These are phyloP conservation scores for Corapipo altera DNA, from an alignment of 2,113 vertebrate genomes.

Conservation along the genomic window DNA sequence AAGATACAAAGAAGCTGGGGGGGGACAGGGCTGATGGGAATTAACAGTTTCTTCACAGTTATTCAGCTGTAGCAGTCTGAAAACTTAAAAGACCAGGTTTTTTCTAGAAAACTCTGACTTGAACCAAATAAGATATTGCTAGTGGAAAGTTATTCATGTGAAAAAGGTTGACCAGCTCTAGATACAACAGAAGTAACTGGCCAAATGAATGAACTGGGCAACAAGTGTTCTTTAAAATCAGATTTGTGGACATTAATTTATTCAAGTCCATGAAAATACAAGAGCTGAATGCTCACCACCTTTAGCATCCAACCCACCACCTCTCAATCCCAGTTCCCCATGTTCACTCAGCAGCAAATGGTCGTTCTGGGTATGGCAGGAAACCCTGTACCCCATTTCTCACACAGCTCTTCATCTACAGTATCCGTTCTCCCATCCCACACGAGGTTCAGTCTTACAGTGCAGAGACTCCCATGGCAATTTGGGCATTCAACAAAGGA, in stretches of 20 bases:
- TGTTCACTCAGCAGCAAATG: fast-evolving
- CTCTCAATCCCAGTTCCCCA: neutral
- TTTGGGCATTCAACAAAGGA: neutral
- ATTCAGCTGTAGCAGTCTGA: neutral
- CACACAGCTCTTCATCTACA: neutral
- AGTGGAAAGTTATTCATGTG: neutral
- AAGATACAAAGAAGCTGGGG: neutral
- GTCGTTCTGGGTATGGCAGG: fast-evolving
- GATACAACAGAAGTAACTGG: neutral
- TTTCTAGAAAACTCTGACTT: neutral
- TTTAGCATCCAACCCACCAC: neutral
- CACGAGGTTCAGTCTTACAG: fast-evolving
- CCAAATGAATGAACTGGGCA: neutral
- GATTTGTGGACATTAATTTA: neutral
- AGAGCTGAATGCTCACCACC: neutral
- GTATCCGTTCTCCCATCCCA: neutral
- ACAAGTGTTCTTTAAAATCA: neutral
- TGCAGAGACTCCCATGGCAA: fast-evolving
- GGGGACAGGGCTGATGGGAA: fast-evolving
- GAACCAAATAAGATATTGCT: neutral
- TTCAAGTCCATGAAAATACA: neutral
- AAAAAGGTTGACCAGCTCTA: neutral
- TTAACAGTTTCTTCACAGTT: neutral
- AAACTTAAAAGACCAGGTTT: neutral
- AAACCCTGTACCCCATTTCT: neutral